Evolutionary conservation across 2,888 invertebrate genomes (phyloP), one percentile per base, ranked within the genome.

Genomic region (Agriopis marginaria): DNA sequence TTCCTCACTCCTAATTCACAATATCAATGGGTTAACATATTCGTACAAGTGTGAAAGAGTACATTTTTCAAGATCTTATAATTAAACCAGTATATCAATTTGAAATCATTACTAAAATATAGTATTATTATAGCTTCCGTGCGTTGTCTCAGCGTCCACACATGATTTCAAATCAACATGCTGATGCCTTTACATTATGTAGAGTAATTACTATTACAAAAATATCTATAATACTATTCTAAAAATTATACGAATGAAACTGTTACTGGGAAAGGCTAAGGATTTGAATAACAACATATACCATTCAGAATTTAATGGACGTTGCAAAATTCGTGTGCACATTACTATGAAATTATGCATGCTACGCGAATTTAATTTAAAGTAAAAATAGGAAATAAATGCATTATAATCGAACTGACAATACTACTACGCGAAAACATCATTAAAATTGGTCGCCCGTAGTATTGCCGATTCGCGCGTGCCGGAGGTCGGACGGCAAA

Each of bases 1-100:
- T 89, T 92, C 92, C 92, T 89, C 92, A 92, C 93, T 93, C 93
- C 93, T 89, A 88, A 86, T 89, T 92, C 89, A 88, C 88, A 91
- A 90, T 90, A 90, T 89, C 87, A 87, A 88, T 89, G 87, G 85
- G 81, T 88, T 86, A 89, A 88, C 83, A 88, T 89, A 89, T 84
- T 86, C 83, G 78, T 84, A 84, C 81, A 87, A 84, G 84, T 87
- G 86, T 89, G 87, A 87, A 85, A 89, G 87, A 89, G 86, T 90
- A 89, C 84, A 87, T 86, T 88, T 49, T 86, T 84, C 75, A 85
- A 82, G 84, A 86, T 83, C 89, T 89, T 90, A 89, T 66, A 80
- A 79, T 83, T 82, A 81, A 74, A 76, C 67, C 67, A 75, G 80
- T 75, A 77, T 73, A 75, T 75, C 79, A 73, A 80, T 81, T 81